Percentiles rank a stretch among this genome's conserved stretches.
Evolutionary conservation across 2,888 invertebrate genomes (phyloP).

Genomic region (Drosophila mayaguana): DNA sequence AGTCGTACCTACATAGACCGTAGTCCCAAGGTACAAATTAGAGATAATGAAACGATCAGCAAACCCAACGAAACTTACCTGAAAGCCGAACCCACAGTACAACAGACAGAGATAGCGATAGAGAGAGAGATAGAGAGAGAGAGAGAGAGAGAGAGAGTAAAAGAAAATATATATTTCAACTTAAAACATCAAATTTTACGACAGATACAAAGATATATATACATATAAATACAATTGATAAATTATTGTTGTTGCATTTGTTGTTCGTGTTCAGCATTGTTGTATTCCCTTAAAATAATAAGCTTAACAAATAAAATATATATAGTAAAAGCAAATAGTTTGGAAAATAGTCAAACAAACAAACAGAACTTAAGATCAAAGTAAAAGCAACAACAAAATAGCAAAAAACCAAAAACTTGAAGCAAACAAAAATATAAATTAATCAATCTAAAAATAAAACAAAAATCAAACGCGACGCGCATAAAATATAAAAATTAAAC

Average conservation of each 20-base stretch:
- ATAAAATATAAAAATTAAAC: not conserved
- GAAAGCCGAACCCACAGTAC: constrained; percentile 15
- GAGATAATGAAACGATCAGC: constrained; percentile 15
- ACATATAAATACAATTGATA: constrained; percentile 5
- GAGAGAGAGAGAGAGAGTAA: not conserved
- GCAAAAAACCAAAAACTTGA: constrained; percentile 2
- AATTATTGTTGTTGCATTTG: constrained; percentile 21
- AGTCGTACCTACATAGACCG: constrained; percentile 15
- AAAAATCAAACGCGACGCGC: constrained; percentile 10
- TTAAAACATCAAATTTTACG: constrained; percentile 1
- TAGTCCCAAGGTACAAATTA: constrained; percentile 13
- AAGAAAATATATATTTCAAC: constrained; percentile 9
- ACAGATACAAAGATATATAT: constrained; percentile 10
- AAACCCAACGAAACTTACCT: constrained; percentile 37
- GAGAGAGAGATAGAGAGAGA: not conserved
- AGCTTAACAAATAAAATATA: not conserved
- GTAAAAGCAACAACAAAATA: constrained; percentile 1
- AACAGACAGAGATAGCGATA: not conserved
- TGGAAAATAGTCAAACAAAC: not conserved
- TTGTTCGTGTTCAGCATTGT: constrained; percentile 20
- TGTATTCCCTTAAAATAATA: not conserved
- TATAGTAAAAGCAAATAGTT: constrained; percentile 6
- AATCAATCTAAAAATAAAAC: not conserved
- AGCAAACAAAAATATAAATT: not conserved
- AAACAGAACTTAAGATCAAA: constrained; percentile 4